Base-by-base conservation (phyloP, 2,797 vertebrate genomes). In the Spea hammondii region DNA sequence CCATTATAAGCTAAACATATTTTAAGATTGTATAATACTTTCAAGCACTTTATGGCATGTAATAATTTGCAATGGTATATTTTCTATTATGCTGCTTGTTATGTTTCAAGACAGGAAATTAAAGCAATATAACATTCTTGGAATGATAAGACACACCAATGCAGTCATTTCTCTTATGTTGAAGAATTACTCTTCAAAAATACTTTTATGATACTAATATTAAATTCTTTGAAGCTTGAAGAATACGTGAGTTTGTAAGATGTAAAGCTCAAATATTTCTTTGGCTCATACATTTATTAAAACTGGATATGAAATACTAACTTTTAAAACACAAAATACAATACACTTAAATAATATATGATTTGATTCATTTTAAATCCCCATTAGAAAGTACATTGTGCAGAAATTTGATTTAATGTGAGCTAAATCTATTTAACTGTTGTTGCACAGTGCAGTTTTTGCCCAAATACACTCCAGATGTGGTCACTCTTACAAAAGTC, bases 91-190 rank as follows among this genome's bases (percentile, higher is more conserved):
- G 84, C 84, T 0, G 1, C 88, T 89, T 92, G 91, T 92, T 92
- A 92, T 89, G 89, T 90, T 88, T 89, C 87, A 91, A 90, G 91
- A 90, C 89, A 92, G 92, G 91, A 92, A 93, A 93, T 93, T 92
- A 92, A 93, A 90, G 89, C 88, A 89, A 92, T 93, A 92, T 92
- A 93, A 92, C 88, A 92, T 86, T 90, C 88, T 85, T 84, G 85
- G 85, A 92, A 90, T 84, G 87, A 91, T 90, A 87, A 86, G 88
- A 84, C 85, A 84, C 85, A 87, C 84, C 90, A 85, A 85, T 78
- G 83, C 89, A 89, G 87, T 90, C 85, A 89, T 92, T 93, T 91
- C 89, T 92, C 91, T 90, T 91, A 87, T 83, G 82, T 89, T 90
- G 83, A 79, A 84, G 83, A 88, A 87, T 88, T 92, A 91, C 88